Base-by-base conservation (phyloP, 1,140 invertebrate species). In the Hypothenemus hampei region DNA sequence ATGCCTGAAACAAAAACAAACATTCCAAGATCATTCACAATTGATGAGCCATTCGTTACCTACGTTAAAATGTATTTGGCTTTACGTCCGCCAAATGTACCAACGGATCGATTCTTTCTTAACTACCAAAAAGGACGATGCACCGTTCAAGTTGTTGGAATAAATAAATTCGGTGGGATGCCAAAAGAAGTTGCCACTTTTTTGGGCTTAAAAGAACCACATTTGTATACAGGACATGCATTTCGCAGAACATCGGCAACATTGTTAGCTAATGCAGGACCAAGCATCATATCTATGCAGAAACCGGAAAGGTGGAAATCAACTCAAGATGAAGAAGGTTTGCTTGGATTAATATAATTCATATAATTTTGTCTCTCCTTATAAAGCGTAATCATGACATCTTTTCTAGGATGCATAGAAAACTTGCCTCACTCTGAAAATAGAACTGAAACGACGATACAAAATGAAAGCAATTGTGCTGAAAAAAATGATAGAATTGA, bases 121-220 rank as follows among this genome's bases (percentile, higher is more conserved):
- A 61, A 62, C 36, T 69, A 66, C 39, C 53, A 40, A 44, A 61
- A 64, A 21, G 62, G 58, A 20, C 65, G 65, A 54, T 71, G 67
- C 63, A 62, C 44, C 13, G 44, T 36, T 19, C 65, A 68, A 48
- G 16, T 26, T 13, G 59, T 68, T 21, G 68, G 62, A 3, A 63
- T 57, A 35, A 65, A 70, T 50, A 68, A 65, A 45, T 48, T 65
- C 44, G 58, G 50, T 10, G 13, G 6, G 8, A 63, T 65, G 41
- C 62, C 58, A 16, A 65, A 65, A 58, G n/a, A 61, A 53, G 61
- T 70, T n/a, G 62, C 62, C 29, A 53, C 18, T 7, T 69, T 52
- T 60, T 58, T 67, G 22, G 53, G 61, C 21, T 53, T 70, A 18
- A 35, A 52, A 26, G 35, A 72, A 51, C 41, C 65, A 26, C 48